Base-by-base conservation (phyloP, 64 coral and sea anemone species). In the Astreopora myriophthalma region DNA sequence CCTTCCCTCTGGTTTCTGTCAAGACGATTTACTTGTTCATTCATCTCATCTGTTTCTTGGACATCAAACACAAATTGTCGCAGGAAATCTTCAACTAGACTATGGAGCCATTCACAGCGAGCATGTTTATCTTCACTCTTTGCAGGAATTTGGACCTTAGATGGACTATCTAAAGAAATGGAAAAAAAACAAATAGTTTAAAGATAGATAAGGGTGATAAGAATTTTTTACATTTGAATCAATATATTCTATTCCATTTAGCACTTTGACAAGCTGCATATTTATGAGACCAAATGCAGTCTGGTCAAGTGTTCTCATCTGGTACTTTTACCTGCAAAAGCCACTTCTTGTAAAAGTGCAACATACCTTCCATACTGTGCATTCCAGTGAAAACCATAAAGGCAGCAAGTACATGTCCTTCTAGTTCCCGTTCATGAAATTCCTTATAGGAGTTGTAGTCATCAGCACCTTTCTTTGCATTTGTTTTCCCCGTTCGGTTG, bases 401-500 rank as follows among this genome's bases (percentile, higher is more conserved):
- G 6, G 66, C 68, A 19, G 85, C 34, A 73, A 65, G 36, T 42
- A 73, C 48, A 55, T 74, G 85, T 5, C 34, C 68, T 23, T 87
- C 85, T 16, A 87, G 13, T 87, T 87, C 85, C 8, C 67, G 34
- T 9, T 65, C 67, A 87, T 87, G 85, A 37, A 87, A 87, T 33
- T 87, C 85, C 17, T 60, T 73, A 28, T 87, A 87, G 23, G 68
- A 58, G 70, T 87, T 87, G 22, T 66, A 73, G 42, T 87, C 70
- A 24, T 87, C 85, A n/a, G 48, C 38, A 10, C 85, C 85, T 73
- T 87, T 87, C 4, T 35, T 69, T 48, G 85, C 77, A 81, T 81
- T 81, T 66, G 82, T 68, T 28, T 85, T 85, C 38, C 82, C 82
- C 0, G 82, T 85, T 29, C 85, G 17, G 46, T 93, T 93, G 7